phyloP scores from a whole-genome alignment of 1,140 invertebrate species.

The Batillaria attramentaria region DNA sequence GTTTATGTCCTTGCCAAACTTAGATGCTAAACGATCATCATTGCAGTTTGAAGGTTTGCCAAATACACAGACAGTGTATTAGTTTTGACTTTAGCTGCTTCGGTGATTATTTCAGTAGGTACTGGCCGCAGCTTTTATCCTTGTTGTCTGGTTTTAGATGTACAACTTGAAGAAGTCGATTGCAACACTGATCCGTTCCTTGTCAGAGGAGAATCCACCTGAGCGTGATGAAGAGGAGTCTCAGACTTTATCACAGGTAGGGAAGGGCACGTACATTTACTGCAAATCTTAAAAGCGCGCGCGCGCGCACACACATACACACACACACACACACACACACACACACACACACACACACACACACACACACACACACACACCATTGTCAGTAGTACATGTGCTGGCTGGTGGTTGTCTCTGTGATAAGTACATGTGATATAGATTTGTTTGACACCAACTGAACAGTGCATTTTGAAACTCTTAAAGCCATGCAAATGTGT shows the following conservation, averaged over 20 bases:
- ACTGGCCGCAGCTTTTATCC: background rate
- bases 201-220: constrained; percentile 60
- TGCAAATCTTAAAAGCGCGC: no score
- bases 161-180: constrained; percentile 59
- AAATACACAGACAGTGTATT: no score
- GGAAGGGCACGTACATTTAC: no score
- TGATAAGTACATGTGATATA: no score
- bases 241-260: constrained; percentile 13
- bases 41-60: no score
- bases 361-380: background rate
- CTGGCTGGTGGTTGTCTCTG: background rate
- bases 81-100: no score
- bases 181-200: constrained; percentile 51
- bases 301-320: background rate
- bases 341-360: constrained; percentile 8
- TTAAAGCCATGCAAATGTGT: no score
- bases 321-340: constrained; percentile 21
- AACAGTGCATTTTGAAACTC: no score
- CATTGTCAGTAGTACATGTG: background rate
- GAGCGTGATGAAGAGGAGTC: constrained; percentile 32
- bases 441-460: no score
- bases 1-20: no score
- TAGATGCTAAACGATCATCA: no score
- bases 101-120: background rate
- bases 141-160: constrained; percentile 40